Percentiles rank a stretch among this genome's conserved stretches.
Evolutionary conservation across 2,797 vertebrate genomes (phyloP).

Genomic region (Lithobates sylvaticus): DNA sequence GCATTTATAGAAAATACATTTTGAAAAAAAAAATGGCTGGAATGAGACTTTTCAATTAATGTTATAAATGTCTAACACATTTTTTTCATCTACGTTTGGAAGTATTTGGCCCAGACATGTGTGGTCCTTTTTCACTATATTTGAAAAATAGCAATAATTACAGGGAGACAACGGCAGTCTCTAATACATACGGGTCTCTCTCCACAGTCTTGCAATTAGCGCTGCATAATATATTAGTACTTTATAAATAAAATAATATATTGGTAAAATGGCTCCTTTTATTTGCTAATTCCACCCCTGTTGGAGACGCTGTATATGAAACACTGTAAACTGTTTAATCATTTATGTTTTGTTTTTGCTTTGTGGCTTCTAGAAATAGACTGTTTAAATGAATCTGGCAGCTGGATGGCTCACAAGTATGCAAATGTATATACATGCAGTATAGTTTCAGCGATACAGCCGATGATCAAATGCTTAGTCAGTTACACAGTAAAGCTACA

Average conservation of each 20-base stretch:
- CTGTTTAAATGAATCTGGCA: not conserved
- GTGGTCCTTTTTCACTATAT: not conserved
- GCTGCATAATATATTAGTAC: not conserved
- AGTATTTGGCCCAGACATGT: too few species aligned
- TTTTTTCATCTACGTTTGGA: too few species aligned
- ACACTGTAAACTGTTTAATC: not conserved
- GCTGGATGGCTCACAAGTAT: not conserved
- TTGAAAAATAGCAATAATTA: not conserved
- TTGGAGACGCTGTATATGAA: not conserved
- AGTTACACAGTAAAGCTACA: constrained; percentile 9
- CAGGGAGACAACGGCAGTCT: not conserved
- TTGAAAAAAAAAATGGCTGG: too few species aligned
- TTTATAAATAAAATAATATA: not conserved
- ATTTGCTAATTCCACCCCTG: not conserved
- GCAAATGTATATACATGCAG: not conserved
- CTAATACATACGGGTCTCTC: not conserved
- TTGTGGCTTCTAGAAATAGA: not conserved
- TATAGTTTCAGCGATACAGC: not conserved
- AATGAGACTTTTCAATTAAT: too few species aligned
- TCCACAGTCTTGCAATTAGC: not conserved
- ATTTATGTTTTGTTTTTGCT: not conserved
- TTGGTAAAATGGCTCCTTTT: not conserved
- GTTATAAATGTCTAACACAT: too few species aligned
- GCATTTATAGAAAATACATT: too few species aligned
- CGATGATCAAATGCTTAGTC: not conserved